These are phyloP conservation scores for Synanthedon myopaeformis DNA, from an alignment of 2,888 invertebrate species.

Conservation along the genomic window DNA sequence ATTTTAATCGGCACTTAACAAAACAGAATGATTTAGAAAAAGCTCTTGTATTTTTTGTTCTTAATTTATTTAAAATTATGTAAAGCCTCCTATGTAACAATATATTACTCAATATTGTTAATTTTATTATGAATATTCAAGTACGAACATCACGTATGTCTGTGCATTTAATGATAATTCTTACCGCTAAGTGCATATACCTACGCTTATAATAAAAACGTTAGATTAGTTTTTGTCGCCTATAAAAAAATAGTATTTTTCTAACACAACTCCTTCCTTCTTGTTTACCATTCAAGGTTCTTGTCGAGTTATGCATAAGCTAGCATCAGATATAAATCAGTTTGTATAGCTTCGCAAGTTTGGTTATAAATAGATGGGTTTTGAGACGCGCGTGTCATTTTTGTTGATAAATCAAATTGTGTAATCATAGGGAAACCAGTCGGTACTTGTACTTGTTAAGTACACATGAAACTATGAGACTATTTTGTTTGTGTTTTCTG, in stretches of 20 bases:
- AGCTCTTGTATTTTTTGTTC: no score
- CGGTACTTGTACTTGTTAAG: neutral
- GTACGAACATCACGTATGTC: no score
- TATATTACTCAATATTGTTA: no score
- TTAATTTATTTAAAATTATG: no score
- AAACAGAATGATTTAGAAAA: no score
- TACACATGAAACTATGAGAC: neutral
- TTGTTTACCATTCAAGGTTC: neutral
- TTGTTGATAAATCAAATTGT: constrained; percentile 10
- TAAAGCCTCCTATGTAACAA: no score
- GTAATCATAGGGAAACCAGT: constrained; percentile 1
- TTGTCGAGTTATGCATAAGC: no score
- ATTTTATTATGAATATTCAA: no score
- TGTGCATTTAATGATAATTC: neutral
- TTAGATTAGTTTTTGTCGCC: neutral
- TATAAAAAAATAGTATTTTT: neutral
- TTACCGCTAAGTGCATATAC: neutral
- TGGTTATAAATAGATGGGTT: constrained; percentile 37
- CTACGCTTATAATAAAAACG: neutral
- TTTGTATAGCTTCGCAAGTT: constrained; percentile 18
- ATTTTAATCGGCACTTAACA: no score
- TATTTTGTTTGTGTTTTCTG: constrained; percentile 6
- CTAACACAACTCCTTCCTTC: neutral
- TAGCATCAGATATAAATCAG: no score
- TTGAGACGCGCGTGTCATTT: constrained; percentile 21